Evolutionary conservation across 2,113 vertebrate species (phyloP).

Genomic region (Tyrannus savana): DNA sequence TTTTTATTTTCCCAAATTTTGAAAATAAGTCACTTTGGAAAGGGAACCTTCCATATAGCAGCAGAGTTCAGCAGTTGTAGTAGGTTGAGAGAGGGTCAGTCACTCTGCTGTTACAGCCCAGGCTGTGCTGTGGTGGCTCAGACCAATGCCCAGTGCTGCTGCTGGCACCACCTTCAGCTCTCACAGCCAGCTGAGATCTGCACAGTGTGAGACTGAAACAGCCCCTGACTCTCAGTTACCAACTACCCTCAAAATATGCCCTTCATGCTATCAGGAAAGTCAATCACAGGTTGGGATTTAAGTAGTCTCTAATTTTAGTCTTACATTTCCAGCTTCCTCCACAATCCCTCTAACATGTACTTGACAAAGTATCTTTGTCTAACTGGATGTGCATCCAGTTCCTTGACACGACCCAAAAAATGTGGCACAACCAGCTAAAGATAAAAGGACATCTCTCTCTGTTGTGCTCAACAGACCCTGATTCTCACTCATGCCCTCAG

Average conservation of each 20-base stretch:
- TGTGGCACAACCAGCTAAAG: background rate
- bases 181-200: background rate
- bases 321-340: background rate
- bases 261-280: background rate
- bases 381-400: background rate
- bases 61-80: background rate
- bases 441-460: background rate
- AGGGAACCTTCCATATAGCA: background rate
- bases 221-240: background rate
- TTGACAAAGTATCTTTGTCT: background rate
- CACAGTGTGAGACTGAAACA: background rate
- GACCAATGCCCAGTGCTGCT: background rate
- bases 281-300: background rate
- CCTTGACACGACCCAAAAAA: background rate
- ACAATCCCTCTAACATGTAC: background rate
- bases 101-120: fast-evolving
- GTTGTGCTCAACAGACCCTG: background rate
- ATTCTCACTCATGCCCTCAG: background rate
- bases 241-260: background rate
- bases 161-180: background rate
- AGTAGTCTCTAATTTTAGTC: background rate
- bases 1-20: background rate
- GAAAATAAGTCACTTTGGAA: background rate
- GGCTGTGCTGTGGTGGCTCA: background rate
- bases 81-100: background rate